Conservation (phyloP, 2,888 invertebrate genomes). For the Platerodrilus igneus region DNA sequence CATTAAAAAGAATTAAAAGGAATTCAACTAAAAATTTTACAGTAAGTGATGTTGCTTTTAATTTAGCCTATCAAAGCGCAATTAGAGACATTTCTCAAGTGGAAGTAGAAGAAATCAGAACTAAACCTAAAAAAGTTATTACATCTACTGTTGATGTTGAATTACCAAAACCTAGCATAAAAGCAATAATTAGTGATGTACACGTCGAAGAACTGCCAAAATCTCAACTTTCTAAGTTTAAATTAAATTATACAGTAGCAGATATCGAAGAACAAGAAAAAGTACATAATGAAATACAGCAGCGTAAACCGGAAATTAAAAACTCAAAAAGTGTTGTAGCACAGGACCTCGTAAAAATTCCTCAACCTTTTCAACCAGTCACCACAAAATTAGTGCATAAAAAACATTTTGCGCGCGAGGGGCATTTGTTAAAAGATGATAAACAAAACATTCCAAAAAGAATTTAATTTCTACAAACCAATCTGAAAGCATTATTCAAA, state of each 20-base stretch:
- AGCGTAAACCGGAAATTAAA: conserved; percentile 14
- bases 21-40: conserved; percentile 31
- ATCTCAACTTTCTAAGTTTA: conserved; percentile 20
- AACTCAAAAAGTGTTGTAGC: conserved; percentile 9
- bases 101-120: conserved; percentile 51
- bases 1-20: conserved; percentile 34
- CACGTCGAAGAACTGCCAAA: conserved; percentile 57
- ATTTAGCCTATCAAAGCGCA: conserved; percentile 27
- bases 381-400: conserved; percentile 35
- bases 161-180: conserved; percentile 47
- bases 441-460: conserved; percentile 16
- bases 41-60: conserved; percentile 5
- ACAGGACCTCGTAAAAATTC: no score
- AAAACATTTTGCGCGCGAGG: conserved; percentile 27
- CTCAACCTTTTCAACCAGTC: conserved; percentile 30
- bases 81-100: conserved; percentile 46
- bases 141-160: conserved; percentile 54
- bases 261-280: conserved; percentile 30
- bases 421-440: conserved; percentile 28
- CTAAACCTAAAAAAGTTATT: conserved; percentile 52
- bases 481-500: no score
- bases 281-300: conserved; percentile 27
- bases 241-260: conserved; percentile 16
- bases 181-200: conserved; percentile 54
- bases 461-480: no score